Base-by-base conservation (phyloP, 2,888 invertebrate species). In the Uropetala carovei region DNA sequence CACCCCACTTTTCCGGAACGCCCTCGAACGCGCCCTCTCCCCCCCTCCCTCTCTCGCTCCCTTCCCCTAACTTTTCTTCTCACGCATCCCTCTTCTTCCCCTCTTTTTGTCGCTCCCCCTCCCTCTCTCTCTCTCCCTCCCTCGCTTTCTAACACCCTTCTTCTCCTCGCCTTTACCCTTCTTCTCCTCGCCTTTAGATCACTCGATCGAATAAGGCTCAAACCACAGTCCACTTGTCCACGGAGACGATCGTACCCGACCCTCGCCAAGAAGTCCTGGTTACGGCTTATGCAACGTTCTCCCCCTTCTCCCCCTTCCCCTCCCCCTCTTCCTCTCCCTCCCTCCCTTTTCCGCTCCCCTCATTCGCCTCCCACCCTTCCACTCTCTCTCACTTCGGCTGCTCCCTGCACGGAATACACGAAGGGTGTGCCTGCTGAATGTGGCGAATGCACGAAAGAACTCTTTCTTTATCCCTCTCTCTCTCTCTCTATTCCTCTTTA, bases 381-480 rank as follows among this genome's bases (percentile, higher is more conserved):
- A 43, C 18, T 27, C 14, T 75, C 75, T 13, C 43, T 43, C 43
- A 43, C 43, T 43, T 43, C 43, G 43, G 75, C 75, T 11, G 16
- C 14, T 84, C 56, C 85, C n/a, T 85, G 85, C 85, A 58, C 85
- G 75, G n/a, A 75, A 75, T n/a, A 22, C 75, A 5, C 22, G 58
- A 85, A 85, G 22, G 85, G 85, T 22, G 58, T 22, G 85, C 85
- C 57, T 85, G n/a, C 2, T 57, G 85, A 22, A 58, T 85, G 57
- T 56, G 22, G 22, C 58, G 85, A 85, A 22, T 22, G 56, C 85
- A 85, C 58, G 43, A 57, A 85, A 85, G 57, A 57, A 85, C 57
- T 18, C 22, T 7, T 27, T 27, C n/a, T 27, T n/a, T 75, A n/a
- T 75, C 75, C 9, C n/a, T 75, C n/a, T 27, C n/a, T 0, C n/a